Evolutionary conservation across 2,797 vertebrate genomes (phyloP).

Genomic region (Protonibea diacanthus): DNA sequence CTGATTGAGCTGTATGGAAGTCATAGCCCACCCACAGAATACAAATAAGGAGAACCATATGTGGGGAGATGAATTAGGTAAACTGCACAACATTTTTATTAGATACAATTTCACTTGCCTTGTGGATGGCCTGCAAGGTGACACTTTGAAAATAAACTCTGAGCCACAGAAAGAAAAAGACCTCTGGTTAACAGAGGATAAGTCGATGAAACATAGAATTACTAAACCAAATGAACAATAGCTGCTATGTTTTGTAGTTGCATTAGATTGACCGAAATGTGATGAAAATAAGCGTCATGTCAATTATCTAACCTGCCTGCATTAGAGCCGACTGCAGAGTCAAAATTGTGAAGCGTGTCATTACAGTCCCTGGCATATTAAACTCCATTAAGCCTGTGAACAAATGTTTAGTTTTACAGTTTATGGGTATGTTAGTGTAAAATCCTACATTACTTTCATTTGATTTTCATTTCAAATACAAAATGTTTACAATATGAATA

Average conservation of each 20-base stretch:
- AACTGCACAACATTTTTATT: constrained; percentile 90
- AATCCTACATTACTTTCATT: constrained; percentile 30
- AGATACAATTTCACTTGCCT: constrained; percentile 86
- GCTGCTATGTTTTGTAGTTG: constrained; percentile 37
- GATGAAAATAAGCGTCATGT: constrained; percentile 25
- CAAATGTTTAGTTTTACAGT: constrained; percentile 57
- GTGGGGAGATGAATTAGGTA: constrained; percentile 88
- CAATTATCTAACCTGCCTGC: constrained; percentile 2
- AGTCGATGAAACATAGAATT: constrained; percentile 56
- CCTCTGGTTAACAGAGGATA: constrained; percentile 62
- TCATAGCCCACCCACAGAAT: constrained; percentile 85
- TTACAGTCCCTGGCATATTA: not conserved
- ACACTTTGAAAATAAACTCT: constrained; percentile 87
- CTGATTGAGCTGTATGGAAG: constrained; percentile 86
- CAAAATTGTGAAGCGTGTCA: not conserved
- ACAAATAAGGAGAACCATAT: constrained; percentile 86
- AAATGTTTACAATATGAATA: constrained; percentile 32
- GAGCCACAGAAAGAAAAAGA: constrained; percentile 67
- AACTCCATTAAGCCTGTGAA: constrained; percentile 22
- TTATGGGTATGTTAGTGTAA: constrained; percentile 36
- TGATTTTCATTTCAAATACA: constrained; percentile 22
- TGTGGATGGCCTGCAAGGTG: constrained; percentile 85
- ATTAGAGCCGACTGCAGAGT: not conserved
- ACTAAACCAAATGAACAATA: constrained; percentile 62
- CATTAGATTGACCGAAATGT: constrained; percentile 22